Percentiles rank a stretch among this genome's conserved stretches.
Conservation (phyloP, 2,888 invertebrate species). For the Pachycephus smyrnensis region DNA sequence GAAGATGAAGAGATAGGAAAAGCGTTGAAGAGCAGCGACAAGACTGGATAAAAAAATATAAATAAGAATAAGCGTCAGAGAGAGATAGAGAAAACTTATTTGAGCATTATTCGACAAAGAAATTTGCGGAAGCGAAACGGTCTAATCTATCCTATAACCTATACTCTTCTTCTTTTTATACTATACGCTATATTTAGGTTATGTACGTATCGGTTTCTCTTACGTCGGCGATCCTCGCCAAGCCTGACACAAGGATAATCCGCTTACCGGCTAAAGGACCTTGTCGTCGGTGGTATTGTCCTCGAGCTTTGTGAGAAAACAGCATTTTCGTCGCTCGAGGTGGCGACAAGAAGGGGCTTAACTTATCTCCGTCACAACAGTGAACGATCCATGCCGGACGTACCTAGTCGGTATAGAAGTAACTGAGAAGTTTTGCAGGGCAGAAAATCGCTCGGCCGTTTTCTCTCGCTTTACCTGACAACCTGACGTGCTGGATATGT, state of each 20-base stretch:
- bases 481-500: not conserved
- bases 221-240: conserved; percentile 12
- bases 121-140: not conserved
- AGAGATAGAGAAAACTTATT: not conserved
- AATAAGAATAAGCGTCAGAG: not conserved
- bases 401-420: not conserved
- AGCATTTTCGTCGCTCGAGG: conserved; percentile 67
- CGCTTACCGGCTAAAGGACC: conserved; percentile 50
- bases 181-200: conserved; percentile 14
- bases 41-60: not conserved
- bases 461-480: not conserved
- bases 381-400: conserved; percentile 21
- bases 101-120: not conserved
- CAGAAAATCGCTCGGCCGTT: not conserved
- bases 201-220: conserved; percentile 51
- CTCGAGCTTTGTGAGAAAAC: conserved; percentile 65
- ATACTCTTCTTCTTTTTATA: not conserved
- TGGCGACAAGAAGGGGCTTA: conserved; percentile 64
- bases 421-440: not conserved
- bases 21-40: not conserved
- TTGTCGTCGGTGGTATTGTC: conserved; percentile 56
- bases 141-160: not conserved
- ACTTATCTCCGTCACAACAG: conserved; percentile 64
- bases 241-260: conserved; percentile 50
- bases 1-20: not conserved